A percentile compares a stretch with the other conserved stretches of the same genome.
These are phyloP conservation scores for Hippocampus abdominalis DNA, from an alignment of 2,113 vertebrate genomes.

Conservation along the genomic window DNA sequence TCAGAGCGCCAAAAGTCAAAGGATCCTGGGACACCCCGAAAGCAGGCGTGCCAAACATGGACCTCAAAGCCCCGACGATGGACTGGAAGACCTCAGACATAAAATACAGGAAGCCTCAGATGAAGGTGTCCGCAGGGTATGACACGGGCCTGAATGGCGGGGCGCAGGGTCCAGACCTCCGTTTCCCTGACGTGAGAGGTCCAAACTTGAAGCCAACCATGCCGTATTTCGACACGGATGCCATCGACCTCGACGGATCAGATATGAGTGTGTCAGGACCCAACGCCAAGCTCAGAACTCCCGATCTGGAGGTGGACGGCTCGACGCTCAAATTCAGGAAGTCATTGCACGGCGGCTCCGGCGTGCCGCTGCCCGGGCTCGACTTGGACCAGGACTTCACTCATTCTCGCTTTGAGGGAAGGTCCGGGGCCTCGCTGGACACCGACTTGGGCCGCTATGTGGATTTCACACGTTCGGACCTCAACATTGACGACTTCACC, in stretches of 20 bases:
- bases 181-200: conserved; percentile 36
- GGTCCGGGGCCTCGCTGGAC: conserved; percentile 36
- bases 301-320: conserved; percentile 36
- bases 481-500: conserved; percentile 65
- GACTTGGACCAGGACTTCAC: conserved; percentile 41
- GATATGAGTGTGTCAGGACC: conserved; percentile 24
- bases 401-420: conserved; percentile 7
- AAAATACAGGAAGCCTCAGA: conserved; percentile 41
- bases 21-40: conserved; percentile 40
- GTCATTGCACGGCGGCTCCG: conserved; percentile 34
- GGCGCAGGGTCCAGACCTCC: conserved; percentile 32
- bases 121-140: conserved; percentile 45
- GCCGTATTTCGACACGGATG: conserved; percentile 46
- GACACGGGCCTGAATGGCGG: conserved; percentile 36
- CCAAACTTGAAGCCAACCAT: conserved; percentile 42
- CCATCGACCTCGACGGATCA: conserved; percentile 24
- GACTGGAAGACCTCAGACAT: conserved; percentile 38
- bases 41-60: conserved; percentile 33
- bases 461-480: conserved; percentile 47
- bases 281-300: conserved; percentile 29
- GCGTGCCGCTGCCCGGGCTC: conserved; percentile 37
- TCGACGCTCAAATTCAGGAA: conserved; percentile 26
- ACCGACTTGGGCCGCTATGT: conserved; percentile 2
- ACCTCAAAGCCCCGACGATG: conserved; percentile 48
- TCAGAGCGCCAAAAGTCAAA: conserved; percentile 53